Evolutionary conservation across 2,888 invertebrate genomes (phyloP).

Genomic region (Brassicogethes aeneus): DNA sequence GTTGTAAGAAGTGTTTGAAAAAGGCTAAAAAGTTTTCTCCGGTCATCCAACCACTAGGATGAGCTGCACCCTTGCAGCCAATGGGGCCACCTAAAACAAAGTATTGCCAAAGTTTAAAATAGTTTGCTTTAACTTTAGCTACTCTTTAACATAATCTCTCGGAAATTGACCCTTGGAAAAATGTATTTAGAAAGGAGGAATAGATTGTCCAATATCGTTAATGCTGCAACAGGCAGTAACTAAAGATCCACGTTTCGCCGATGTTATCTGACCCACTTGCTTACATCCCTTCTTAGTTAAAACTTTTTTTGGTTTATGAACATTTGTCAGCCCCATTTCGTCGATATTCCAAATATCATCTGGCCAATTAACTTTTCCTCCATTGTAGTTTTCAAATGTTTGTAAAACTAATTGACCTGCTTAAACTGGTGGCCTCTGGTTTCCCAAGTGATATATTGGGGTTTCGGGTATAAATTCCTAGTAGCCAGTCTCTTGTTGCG

Average conservation of each 20-base stretch:
- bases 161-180: not conserved
- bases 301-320: not conserved
- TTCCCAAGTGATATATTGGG: conserved; percentile 9
- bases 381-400: no score
- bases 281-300: not conserved
- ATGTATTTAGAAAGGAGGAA: not conserved
- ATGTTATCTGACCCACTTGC: not conserved
- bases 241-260: not conserved
- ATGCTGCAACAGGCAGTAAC: not conserved
- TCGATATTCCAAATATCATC: not conserved
- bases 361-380: no score
- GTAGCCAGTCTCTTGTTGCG: not conserved
- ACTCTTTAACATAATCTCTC: not conserved
- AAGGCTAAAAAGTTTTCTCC: conserved; percentile 17
- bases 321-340: not conserved
- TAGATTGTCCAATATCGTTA: not conserved
- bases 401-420: conserved; percentile 12
- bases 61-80: conserved; percentile 6
- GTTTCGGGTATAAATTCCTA: not conserved
- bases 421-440: conserved; percentile 14
- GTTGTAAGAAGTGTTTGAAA: conserved; percentile 9
- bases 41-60: conserved; percentile 22
- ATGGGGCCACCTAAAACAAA: not conserved
- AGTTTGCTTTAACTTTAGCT: not conserved
- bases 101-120: not conserved